A percentile compares a stretch with the other conserved stretches of the same genome.
These are phyloP conservation scores for Noctua fimbriata DNA, from an alignment of 2,888 invertebrate genomes.

Conservation along the genomic window DNA sequence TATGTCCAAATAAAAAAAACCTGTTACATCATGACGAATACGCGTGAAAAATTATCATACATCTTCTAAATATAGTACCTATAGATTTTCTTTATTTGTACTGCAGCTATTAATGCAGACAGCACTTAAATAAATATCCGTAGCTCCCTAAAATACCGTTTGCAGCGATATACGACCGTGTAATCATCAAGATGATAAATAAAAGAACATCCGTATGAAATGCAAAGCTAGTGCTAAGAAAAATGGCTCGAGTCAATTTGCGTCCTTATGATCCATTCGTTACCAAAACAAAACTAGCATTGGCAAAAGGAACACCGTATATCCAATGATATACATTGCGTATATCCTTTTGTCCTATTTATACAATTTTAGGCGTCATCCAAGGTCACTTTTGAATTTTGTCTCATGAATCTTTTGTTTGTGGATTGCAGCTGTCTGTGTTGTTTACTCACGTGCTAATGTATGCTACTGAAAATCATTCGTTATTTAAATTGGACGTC, in stretches of 20 bases:
- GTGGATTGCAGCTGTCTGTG: not conserved
- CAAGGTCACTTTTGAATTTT: constrained; percentile 2
- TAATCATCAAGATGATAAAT: not conserved
- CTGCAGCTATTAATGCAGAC: not conserved
- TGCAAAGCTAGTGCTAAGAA: not conserved
- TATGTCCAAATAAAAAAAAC: not conserved
- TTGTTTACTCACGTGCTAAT: constrained; percentile 6
- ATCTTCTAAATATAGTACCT: not conserved
- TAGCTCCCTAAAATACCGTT: not conserved
- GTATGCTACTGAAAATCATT: not conserved
- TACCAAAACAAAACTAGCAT: not conserved
- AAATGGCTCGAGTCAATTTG: not conserved
- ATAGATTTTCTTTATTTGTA: not conserved
- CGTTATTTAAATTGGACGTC: constrained; percentile 17
- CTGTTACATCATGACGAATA: not conserved
- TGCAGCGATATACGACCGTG: not conserved
- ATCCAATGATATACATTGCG: not conserved
- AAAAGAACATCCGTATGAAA: not conserved
- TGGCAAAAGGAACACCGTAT: not conserved
- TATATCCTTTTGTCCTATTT: not conserved
- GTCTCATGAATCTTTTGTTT: constrained; percentile 28
- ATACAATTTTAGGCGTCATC: not conserved
- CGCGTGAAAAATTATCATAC: not conserved
- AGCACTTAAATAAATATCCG: not conserved
- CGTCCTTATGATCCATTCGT: not conserved